Percentiles rank a stretch among this genome's conserved stretches.
These are phyloP conservation scores for Thymallus thymallus DNA, from an alignment of 2,113 vertebrate species.

Conservation along the genomic window DNA sequence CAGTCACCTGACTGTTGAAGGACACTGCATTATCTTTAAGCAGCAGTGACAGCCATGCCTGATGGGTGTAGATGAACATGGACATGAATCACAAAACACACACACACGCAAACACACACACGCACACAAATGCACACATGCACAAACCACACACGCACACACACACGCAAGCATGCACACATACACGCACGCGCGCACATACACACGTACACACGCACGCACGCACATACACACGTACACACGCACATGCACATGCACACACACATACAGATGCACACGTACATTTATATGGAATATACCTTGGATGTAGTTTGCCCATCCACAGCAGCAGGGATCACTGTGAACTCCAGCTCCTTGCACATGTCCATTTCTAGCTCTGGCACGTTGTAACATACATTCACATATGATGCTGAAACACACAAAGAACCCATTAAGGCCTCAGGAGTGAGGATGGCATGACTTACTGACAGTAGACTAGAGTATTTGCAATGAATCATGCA, in stretches of 20 bases:
- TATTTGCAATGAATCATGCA: not conserved
- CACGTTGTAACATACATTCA: slow-evolving; percentile 58
- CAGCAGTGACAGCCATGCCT: slow-evolving; percentile 52
- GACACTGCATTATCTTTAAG: slow-evolving; percentile 38
- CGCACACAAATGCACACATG: not conserved
- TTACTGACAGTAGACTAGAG: no score
- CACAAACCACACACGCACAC: slow-evolving; percentile 10
- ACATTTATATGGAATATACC: slow-evolving; percentile 37
- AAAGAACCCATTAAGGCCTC: slow-evolving; percentile 19
- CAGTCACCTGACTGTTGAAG: slow-evolving; percentile 44
- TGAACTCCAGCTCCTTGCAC: slow-evolving; percentile 66
- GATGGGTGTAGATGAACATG: not conserved
- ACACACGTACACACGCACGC: no score
- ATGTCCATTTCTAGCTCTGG: not conserved
- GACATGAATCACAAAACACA: slow-evolving; percentile 23
- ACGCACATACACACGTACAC: not conserved
- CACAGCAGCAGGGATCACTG: slow-evolving; percentile 22
- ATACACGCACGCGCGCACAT: not conserved
- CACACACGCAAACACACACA: slow-evolving; percentile 35
- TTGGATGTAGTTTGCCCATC: slow-evolving; percentile 24
- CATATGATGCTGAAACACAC: slow-evolving; percentile 34
- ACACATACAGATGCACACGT: not conserved
- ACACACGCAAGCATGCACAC: slow-evolving; percentile 9
- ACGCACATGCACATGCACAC: not conserved
- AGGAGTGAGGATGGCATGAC: not conserved